Conservation (phyloP, 2,797 vertebrate species). For the Sciurus carolinensis region DNA sequence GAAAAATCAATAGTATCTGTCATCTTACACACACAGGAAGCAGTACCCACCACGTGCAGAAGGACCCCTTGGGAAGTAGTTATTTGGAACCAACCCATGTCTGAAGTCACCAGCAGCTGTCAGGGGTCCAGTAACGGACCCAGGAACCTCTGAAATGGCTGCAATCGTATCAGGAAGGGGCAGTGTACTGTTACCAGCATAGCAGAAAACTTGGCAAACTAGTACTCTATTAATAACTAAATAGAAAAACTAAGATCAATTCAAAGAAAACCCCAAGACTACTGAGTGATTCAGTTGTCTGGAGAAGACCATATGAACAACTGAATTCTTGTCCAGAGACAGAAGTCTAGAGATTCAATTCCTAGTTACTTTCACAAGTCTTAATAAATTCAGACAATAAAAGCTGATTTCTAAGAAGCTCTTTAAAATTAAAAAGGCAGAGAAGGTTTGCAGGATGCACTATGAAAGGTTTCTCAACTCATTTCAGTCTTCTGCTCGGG, state of each 20-base stretch:
- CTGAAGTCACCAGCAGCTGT: not conserved
- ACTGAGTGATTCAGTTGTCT: not conserved
- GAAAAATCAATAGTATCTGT: not conserved
- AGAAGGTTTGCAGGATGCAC: conserved; percentile 66
- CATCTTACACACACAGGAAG: not conserved
- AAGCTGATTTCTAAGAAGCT: conserved; percentile 67
- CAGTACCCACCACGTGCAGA: not conserved
- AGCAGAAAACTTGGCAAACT: not conserved
- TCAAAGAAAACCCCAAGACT: not conserved
- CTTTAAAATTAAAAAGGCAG: conserved; percentile 71
- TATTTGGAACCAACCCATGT: not conserved
- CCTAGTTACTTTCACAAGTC: conserved; percentile 40
- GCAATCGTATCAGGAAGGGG: not conserved
- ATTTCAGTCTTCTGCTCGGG: not conserved
- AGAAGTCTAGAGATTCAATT: conserved; percentile 59
- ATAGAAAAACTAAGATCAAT: not conserved
- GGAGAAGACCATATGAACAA: not conserved
- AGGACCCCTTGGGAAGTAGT: not conserved
- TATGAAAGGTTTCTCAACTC: conserved; percentile 73
- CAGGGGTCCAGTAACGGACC: not conserved
- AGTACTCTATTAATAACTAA: not conserved
- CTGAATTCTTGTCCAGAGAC: conserved; percentile 53
- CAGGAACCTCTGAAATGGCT: not conserved
- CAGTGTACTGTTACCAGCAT: accelerated
- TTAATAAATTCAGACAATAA: conserved; percentile 72